Percentiles rank a stretch among this genome's conserved stretches.
Evolutionary conservation across 1,140 invertebrate genomes (phyloP).

Genomic region (Dreissena polymorpha): DNA sequence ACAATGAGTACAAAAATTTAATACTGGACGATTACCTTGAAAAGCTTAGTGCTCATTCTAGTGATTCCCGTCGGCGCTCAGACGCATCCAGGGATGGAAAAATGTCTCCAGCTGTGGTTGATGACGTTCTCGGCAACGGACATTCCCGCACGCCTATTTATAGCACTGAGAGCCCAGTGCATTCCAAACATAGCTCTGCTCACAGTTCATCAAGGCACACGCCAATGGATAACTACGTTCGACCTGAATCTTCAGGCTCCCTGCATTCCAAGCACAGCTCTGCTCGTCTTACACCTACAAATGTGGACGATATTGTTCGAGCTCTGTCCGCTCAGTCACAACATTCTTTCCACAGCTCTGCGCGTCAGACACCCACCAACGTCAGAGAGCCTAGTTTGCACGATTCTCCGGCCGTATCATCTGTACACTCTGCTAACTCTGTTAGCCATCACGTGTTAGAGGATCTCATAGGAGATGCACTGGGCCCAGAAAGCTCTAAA

Average conservation of each 20-base stretch:
- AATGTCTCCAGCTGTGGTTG: constrained; percentile 22
- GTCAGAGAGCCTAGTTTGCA: constrained; percentile 56
- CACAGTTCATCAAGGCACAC: constrained; percentile 43
- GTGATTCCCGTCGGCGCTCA: constrained; percentile 3
- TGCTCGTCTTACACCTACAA: constrained; percentile 45
- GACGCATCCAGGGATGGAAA: constrained; percentile 9
- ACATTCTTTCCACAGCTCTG: constrained; percentile 18
- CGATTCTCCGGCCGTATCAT: constrained; percentile 29
- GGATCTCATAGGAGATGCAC: constrained; percentile 51
- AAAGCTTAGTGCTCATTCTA: constrained; percentile 30
- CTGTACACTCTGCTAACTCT: constrained; percentile 49
- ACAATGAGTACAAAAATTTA: constrained; percentile 32
- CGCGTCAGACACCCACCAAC: constrained; percentile 53
- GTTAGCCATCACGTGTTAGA: constrained; percentile 47
- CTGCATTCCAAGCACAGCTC: constrained; percentile 36
- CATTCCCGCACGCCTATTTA: constrained; percentile 49
- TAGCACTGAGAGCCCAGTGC: constrained; percentile 43
- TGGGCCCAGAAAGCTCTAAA: constrained; percentile 14
- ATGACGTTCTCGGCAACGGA: constrained; percentile 50
- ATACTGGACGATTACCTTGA: constrained; percentile 63
- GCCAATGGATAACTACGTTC: constrained; percentile 28
- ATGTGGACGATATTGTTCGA: neutral
- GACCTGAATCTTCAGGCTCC: constrained; percentile 18
- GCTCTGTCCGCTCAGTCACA: neutral
- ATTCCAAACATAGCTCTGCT: constrained; percentile 46